Conservation (phyloP, 2,888 invertebrate genomes). For the Drosophila kambysellisi region DNA sequence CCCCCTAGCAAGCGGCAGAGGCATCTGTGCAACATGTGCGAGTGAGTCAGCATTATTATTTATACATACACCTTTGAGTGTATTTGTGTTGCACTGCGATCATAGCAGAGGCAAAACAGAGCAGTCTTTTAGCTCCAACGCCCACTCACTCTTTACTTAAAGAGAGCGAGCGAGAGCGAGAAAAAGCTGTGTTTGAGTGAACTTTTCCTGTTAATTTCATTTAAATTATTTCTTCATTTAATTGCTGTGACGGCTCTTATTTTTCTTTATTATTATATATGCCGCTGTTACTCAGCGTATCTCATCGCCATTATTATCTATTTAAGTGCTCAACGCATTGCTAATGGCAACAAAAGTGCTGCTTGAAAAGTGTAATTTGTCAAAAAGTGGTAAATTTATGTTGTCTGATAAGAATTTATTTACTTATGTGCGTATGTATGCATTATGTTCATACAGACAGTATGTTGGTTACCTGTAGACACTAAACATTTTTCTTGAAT, state of each 20-base stretch:
- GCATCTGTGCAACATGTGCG: constrained; percentile 59
- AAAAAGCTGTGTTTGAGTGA: constrained; percentile 3
- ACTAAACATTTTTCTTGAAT: constrained; percentile 56
- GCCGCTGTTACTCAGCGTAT: constrained; percentile 64
- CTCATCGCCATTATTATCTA: constrained; percentile 54
- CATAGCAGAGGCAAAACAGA: constrained; percentile 31
- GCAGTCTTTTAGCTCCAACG: constrained; percentile 31
- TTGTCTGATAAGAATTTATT: constrained; percentile 59
- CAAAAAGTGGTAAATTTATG: constrained; percentile 51
- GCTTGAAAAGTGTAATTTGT: constrained; percentile 38
- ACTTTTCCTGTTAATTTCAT: constrained; percentile 50
- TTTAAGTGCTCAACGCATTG: constrained; percentile 41
- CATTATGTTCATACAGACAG: constrained; percentile 25
- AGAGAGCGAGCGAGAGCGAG: neutral
- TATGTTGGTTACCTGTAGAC: constrained; percentile 56
- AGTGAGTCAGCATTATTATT: constrained; percentile 60
- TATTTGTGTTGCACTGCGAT: constrained; percentile 43
- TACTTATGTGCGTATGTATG: constrained; percentile 7
- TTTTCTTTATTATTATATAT: constrained; percentile 39
- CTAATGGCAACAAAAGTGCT: constrained; percentile 20
- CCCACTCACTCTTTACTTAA: constrained; percentile 41
- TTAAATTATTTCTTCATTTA: constrained; percentile 58
- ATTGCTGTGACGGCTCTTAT: constrained; percentile 48
- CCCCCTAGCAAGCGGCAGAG: constrained; percentile 42
- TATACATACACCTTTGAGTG: constrained; percentile 13